These are phyloP conservation scores for Archaeoteleia sp. DNA, from an alignment of 2,888 invertebrate genomes.

Conservation along the genomic window DNA sequence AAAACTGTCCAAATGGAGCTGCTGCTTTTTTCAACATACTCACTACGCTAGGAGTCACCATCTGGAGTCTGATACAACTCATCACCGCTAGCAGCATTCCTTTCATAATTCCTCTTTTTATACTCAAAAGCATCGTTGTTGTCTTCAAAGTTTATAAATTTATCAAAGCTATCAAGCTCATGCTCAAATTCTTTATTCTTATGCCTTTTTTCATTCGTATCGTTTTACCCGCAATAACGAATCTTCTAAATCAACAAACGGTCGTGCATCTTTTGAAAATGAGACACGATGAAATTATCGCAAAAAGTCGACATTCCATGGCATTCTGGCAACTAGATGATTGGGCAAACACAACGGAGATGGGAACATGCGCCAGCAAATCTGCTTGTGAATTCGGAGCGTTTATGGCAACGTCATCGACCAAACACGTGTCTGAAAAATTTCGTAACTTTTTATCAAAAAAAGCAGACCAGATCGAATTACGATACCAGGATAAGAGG, in stretches of 20 bases:
- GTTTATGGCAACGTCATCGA: slow-evolving; percentile 33
- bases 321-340: slow-evolving; percentile 32
- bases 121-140: slow-evolving; percentile 54
- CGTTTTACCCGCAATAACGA: slow-evolving; percentile 52
- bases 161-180: slow-evolving; percentile 54
- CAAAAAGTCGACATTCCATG: slow-evolving; percentile 24
- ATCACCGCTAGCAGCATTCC: slow-evolving; percentile 47
- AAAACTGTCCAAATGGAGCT: slow-evolving; percentile 33
- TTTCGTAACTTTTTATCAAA: slow-evolving; percentile 38
- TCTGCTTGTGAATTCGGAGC: slow-evolving; percentile 57
- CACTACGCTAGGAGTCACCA: slow-evolving; percentile 39
- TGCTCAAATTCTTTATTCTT: slow-evolving; percentile 57
- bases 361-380: slow-evolving; percentile 55
- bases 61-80: slow-evolving; percentile 54
- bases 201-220: slow-evolving; percentile 56
- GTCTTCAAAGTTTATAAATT: slow-evolving; percentile 58
- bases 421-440: slow-evolving; percentile 44
- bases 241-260: slow-evolving; percentile 39
- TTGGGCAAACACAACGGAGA: slow-evolving; percentile 25
- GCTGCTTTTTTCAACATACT: slow-evolving; percentile 39
- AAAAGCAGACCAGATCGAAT: slow-evolving; percentile 24
- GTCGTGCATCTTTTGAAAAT: slow-evolving; percentile 28
- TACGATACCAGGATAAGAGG: slow-evolving; percentile 6
- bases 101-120: slow-evolving; percentile 54
- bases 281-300: slow-evolving; percentile 31